Evolutionary conservation across 35 echinoderm and acorn worm species (phyloP).

Genomic region (Hemicentrotus pulcherrimus): DNA sequence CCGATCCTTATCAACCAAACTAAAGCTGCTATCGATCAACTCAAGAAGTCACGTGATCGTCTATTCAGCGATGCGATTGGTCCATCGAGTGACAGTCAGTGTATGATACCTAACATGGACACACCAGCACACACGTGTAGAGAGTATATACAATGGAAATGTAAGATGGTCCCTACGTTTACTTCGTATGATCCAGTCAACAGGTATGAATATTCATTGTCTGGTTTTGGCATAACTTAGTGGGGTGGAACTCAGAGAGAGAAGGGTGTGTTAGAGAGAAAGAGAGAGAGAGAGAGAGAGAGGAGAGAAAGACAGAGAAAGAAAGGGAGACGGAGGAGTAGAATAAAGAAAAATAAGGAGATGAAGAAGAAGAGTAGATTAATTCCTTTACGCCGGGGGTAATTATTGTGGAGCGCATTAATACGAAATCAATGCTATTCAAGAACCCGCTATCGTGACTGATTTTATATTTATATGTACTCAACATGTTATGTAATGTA

Average conservation of each 20-base stretch:
- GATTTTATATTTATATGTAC: too few relatives aligned
- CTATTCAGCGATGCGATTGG: slow-evolving; percentile 60
- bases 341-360: background rate
- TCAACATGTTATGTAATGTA: too few relatives aligned
- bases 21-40: slow-evolving; percentile 42
- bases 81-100: slow-evolving; percentile 50
- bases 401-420: too few relatives aligned
- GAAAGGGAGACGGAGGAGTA: background rate
- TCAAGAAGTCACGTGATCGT: slow-evolving; percentile 14
- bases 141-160: slow-evolving; percentile 55
- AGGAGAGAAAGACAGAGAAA: background rate
- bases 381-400: too few relatives aligned
- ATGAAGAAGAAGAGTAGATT: background rate
- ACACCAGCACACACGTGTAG: slow-evolving; percentile 43
- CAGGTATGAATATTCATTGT: slow-evolving; percentile 39
- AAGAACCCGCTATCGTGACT: too few relatives aligned
- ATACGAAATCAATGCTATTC: too few relatives aligned
- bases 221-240: too few relatives aligned
- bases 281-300: background rate
- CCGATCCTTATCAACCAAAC: slow-evolving; percentile 27
- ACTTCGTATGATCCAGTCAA: slow-evolving; percentile 33
- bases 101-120: slow-evolving; percentile 42
- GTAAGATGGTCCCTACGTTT: slow-evolving; percentile 56
- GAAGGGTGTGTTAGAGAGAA: too few relatives aligned
- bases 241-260: too few relatives aligned